Percentiles rank a stretch among this genome's conserved stretches.
Evolutionary conservation across 2,888 invertebrate species (phyloP).

Genomic region (Xylocampa areola): DNA sequence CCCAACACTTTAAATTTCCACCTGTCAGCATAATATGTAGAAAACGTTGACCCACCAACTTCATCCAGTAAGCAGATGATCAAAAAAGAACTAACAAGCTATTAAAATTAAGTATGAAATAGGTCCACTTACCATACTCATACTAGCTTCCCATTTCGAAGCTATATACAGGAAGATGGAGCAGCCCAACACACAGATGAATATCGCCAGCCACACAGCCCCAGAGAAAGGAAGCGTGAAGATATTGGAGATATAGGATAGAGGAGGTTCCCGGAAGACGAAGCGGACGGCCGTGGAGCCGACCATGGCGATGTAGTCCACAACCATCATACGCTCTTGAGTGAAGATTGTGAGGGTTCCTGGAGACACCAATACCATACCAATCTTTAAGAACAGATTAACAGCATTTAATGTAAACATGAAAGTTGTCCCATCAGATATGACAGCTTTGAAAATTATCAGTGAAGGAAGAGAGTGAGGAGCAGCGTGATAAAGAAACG

Average conservation of each 20-base stretch:
- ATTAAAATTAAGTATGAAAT: background rate
- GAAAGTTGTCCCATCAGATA: too few species aligned
- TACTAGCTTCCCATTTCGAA: constrained; percentile 84
- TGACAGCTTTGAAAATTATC: too few species aligned
- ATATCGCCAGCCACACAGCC: constrained; percentile 91
- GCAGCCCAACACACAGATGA: constrained; percentile 84
- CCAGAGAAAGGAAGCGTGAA: constrained; percentile 91
- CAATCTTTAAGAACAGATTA: too few species aligned
- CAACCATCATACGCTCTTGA: constrained; percentile 77
- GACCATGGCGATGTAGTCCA: constrained; percentile 90
- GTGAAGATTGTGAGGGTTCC: constrained; percentile 83
- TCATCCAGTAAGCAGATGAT: too few species aligned
- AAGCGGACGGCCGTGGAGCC: constrained; percentile 88
- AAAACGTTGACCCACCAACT: too few species aligned
- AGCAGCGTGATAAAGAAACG: too few species aligned
- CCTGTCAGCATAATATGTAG: too few species aligned
- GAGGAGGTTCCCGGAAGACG: constrained; percentile 91
- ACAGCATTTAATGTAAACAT: too few species aligned
- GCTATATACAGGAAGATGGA: constrained; percentile 83
- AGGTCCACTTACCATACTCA: constrained; percentile 74
- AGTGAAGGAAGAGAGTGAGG: too few species aligned
- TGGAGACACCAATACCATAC: too few species aligned
- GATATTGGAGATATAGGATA: constrained; percentile 91
- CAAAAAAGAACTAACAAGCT: too few species aligned
- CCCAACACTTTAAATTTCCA: too few species aligned